Conservation (phyloP, 2,113 vertebrate species). For the Silurus glanis region DNA sequence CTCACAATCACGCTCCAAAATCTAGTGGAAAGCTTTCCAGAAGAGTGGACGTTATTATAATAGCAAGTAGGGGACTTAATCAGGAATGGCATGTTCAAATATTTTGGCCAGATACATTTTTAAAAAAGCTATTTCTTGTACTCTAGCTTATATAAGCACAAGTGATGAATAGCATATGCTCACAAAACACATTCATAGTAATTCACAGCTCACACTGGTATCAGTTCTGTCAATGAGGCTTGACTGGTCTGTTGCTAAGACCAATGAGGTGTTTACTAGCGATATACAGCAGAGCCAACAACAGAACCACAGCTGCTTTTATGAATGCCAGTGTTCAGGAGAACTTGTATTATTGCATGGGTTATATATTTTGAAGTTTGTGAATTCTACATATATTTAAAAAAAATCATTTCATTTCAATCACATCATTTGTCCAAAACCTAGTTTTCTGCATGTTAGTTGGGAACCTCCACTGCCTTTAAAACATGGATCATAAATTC, state of each 20-base stretch:
- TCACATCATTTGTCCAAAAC: neutral
- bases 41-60: neutral
- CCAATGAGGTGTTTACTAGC: slow-evolving; percentile 28
- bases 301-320: neutral
- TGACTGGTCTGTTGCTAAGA: slow-evolving; percentile 22
- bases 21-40: neutral
- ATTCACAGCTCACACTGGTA: slow-evolving; percentile 17
- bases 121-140: neutral
- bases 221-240: slow-evolving; percentile 20
- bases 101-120: neutral
- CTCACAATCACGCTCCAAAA: neutral
- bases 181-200: slow-evolving; percentile 26
- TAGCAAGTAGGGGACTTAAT: neutral
- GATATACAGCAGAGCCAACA: neutral
- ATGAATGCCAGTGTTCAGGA: slow-evolving; percentile 11
- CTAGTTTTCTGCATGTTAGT: neutral
- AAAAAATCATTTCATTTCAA: no score
- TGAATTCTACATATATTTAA: neutral
- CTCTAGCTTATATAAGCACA: neutral
- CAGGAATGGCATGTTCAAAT: neutral
- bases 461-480: neutral
- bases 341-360: neutral
- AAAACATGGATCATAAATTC: neutral
- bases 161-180: slow-evolving; percentile 21
- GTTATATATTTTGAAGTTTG: neutral